Base-by-base conservation (phyloP, 2,113 vertebrate genomes). In the Callipepla californica region DNA sequence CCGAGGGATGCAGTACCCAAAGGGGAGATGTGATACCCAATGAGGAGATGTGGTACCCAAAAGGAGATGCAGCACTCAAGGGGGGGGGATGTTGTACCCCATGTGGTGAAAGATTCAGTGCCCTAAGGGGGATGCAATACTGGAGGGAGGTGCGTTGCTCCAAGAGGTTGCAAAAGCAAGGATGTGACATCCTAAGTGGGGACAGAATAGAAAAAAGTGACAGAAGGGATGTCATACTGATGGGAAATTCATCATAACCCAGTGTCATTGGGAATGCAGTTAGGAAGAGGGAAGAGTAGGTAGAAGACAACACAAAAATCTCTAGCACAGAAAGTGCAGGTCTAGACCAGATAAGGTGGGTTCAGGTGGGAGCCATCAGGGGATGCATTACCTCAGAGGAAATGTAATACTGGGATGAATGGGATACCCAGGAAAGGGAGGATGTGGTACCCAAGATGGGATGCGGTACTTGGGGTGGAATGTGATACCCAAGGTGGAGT, bases 371-470 rank as follows among this genome's bases (percentile, higher is more conserved):
- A 42, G 19, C 30, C 26, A 51, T 9, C 19, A 17, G 28, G 18
- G 14, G 50, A 2, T 28, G 36, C 17, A 30, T 7, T 38, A 30
- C 2, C 13, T 15, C 7, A n/a, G 62, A 16, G 2, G 1, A 10
- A n/a, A 26, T 26, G 38, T 8, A 14, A 32, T 16, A 22, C 2
- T n/a, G 21, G 47, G 26, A 12, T 53, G 26, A 32, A 9, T 12
- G 36, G 32, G 15, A 1, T 4, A 4, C 3, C 42, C 61, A 13
- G 48, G 22, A 25, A 53, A 14, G 50, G 53, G 42, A 53, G 15
- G 40, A 9, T 12, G 36, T 32, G 13, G 1, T 5, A 5, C 3
- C 42, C 67, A 13, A 48, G 22, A 34, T 28, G 50, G 55, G 21
- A 38, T 55, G 53, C 9, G 28, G 53, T 55, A 18, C 28, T 30